Conservation (phyloP, 2,888 invertebrate genomes). For the Ochlodes sylvanus region DNA sequence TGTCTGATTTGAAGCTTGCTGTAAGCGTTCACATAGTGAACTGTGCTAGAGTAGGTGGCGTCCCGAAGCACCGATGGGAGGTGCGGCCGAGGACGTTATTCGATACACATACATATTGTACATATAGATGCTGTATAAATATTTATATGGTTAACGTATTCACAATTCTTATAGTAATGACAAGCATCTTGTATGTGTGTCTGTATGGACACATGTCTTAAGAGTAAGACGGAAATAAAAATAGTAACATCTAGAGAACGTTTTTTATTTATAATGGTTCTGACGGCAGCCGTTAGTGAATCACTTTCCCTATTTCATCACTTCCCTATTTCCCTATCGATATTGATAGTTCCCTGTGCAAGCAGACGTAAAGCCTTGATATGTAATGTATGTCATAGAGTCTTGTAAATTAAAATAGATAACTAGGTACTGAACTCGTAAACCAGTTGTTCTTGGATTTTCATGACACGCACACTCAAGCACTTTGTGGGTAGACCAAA, state of each 20-base stretch:
- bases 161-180: conserved; percentile 67
- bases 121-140: conserved; percentile 83
- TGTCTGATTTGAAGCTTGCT: conserved; percentile 63
- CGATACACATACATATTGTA: conserved; percentile 72
- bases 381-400: too few relatives aligned
- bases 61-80: neutral
- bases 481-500: too few relatives aligned
- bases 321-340: too few relatives aligned
- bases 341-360: too few relatives aligned
- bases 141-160: conserved; percentile 74
- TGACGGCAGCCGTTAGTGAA: too few relatives aligned
- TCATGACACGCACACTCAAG: too few relatives aligned
- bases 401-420: too few relatives aligned
- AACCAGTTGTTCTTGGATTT: too few relatives aligned
- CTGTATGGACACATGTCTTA: conserved; percentile 76
- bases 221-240: conserved; percentile 78
- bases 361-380: too few relatives aligned
- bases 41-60: conserved; percentile 54
- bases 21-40: conserved; percentile 73
- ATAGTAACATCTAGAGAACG: conserved; percentile 74
- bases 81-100: conserved; percentile 49
- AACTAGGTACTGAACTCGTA: too few relatives aligned
- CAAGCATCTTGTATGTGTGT: conserved; percentile 78
- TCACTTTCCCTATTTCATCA: too few relatives aligned
- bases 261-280: conserved; percentile 62